Evolutionary conservation across 2,888 invertebrate species (phyloP), one percentile per base, ranked within the genome.

Genomic region (Oxyteleia sp.): DNA sequence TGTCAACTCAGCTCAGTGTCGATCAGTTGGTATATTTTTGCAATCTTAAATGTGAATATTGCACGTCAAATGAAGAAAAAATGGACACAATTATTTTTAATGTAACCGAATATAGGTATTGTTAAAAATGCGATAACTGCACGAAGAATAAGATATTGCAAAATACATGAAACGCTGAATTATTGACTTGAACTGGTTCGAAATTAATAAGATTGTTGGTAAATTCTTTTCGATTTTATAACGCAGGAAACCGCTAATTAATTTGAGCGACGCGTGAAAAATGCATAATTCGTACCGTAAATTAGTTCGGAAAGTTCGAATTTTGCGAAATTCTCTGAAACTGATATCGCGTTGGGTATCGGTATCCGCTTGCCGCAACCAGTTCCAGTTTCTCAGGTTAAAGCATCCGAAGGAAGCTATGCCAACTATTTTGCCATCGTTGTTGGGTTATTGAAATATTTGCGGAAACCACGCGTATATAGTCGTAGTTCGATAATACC

Each of bases 381-480:
- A 86, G 85, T 87, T 86, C 72, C 80, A 84, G 84, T 80, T 82
- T 53, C 68, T 68, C 69, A 47, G 81, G 69, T 74, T 51, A 49
- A 75, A 64, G 78, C 61, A 38, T 74, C 35, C 59, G 82, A 45
- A 63, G 76, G 68, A 78, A 89, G 90, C 84, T 90, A 91, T 90
- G 89, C 86, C 85, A 90, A 91, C 89, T 88, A 91, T 91, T 89
- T 87, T 86, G 87, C 85, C 87, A 78, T 86, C 82, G 84, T 87
- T 87, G 85, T 84, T 85, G 86, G 90, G 86, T 89, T 91, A 90
- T 90, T 88, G 89, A 90, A 91, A 90, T 91, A 91, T 91, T 89
- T 89, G 86, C 79, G 90, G 90, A 91, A 91, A 91, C 87, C 87
- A 86, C 82, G 82, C 84, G 84, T 75, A 84, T 82, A 76, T 82